Evolutionary conservation across 2,888 invertebrate species (phyloP).

Genomic region (Micropterix aruncella): DNA sequence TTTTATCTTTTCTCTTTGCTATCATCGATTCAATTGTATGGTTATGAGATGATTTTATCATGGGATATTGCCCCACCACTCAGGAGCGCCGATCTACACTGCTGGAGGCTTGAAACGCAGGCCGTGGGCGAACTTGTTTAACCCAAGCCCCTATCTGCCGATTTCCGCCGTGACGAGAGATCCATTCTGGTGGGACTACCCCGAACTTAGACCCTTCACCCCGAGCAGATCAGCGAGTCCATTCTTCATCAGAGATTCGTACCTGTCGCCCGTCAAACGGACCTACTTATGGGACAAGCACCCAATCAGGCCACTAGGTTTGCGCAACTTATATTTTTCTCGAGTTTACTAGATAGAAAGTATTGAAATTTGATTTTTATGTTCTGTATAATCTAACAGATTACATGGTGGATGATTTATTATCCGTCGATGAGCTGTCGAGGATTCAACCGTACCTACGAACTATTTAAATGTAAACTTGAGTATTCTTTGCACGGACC

Average conservation of each 20-base stretch:
- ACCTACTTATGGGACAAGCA: conserved; percentile 85
- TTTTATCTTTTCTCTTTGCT: too few species aligned
- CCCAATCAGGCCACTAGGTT: conserved; percentile 82
- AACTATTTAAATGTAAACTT: conserved; percentile 27
- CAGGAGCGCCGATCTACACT: conserved; percentile 60
- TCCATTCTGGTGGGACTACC: conserved; percentile 83
- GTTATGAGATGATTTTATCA: too few species aligned
- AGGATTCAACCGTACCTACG: conserved; percentile 35
- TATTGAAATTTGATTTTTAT: too few species aligned
- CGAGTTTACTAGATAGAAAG: too few species aligned
- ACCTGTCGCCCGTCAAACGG: conserved; percentile 82
- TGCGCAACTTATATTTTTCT: conserved; percentile 25
- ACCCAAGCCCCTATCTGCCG: conserved; percentile 65
- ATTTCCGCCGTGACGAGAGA: conserved; percentile 71
- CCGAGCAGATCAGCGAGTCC: conserved; percentile 56
- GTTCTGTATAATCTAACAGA: too few species aligned
- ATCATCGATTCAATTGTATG: too few species aligned
- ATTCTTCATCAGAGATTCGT: conserved; percentile 73
- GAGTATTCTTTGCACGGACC: too few species aligned
- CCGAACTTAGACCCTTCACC: conserved; percentile 64
- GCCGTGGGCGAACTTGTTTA: conserved; percentile 56
- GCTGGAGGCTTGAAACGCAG: conserved; percentile 46
- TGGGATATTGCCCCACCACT: background rate
- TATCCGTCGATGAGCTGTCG: conserved; percentile 34
- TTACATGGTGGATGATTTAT: conserved; percentile 34